Evolutionary conservation across 2,113 vertebrate species (phyloP).

Genomic region (Saimiri boliviensis): DNA sequence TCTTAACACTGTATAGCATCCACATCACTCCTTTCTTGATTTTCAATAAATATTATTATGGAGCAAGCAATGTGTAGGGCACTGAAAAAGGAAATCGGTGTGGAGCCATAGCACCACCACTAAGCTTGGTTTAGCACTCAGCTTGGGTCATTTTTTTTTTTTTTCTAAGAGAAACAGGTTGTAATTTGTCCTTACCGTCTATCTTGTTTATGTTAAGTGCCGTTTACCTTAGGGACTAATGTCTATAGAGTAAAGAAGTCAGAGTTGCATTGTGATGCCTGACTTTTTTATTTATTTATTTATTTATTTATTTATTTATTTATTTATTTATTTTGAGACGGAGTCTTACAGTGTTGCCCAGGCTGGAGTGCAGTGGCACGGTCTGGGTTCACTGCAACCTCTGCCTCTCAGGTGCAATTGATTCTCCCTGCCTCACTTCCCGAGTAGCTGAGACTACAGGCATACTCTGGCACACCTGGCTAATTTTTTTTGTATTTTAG

Average conservation of each 20-base stretch:
- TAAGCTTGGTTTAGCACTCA: not conserved
- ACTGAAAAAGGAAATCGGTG: not conserved
- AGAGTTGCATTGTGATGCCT: not conserved
- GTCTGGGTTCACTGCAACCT: too few relatives aligned
- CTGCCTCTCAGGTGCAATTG: too few relatives aligned
- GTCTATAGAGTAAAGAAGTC: not conserved
- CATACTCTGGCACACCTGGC: too few relatives aligned
- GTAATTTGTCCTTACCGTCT: not conserved
- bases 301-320: too few relatives aligned
- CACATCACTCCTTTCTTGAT: constrained; percentile 32
- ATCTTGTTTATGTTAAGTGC: constrained; percentile 16
- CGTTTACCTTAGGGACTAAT: constrained; percentile 28
- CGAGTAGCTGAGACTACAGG: too few relatives aligned
- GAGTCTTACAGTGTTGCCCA: too few relatives aligned
- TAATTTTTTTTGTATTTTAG: too few relatives aligned
- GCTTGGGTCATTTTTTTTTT: not conserved
- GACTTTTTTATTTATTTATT: not conserved
- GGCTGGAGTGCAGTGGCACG: too few relatives aligned
- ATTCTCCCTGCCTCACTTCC: too few relatives aligned
- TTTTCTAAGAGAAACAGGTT: not conserved
- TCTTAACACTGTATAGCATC: not conserved
- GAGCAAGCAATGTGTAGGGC: not conserved
- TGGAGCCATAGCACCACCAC: not conserved
- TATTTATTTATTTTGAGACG: too few relatives aligned
- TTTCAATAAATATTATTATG: not conserved